phyloP scores from a whole-genome alignment of 1,140 invertebrate genomes.

The Bombus pascuorum region DNA sequence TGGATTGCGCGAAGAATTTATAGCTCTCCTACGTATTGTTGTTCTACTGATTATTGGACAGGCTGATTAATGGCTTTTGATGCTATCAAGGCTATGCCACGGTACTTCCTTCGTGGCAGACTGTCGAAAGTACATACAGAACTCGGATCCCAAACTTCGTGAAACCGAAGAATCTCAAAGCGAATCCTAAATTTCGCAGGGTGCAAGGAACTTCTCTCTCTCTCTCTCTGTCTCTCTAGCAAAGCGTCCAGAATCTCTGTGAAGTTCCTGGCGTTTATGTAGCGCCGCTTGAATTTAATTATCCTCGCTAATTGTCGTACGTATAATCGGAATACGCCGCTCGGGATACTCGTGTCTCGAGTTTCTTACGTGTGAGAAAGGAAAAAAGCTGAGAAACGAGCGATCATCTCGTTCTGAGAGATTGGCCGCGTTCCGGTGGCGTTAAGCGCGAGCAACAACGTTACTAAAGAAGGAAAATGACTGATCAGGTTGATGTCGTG shows the following conservation, averaged over 20 bases:
- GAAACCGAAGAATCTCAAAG: conserved; percentile 7
- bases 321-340: background rate
- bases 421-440: too few relatives aligned
- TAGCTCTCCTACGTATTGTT: conserved; percentile 14
- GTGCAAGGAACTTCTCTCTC: background rate
- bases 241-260: background rate
- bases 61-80: conserved; percentile 22
- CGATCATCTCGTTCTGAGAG: background rate
- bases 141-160: background rate
- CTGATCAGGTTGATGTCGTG: background rate
- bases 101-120: background rate
- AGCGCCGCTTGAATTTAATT: conserved; percentile 20
- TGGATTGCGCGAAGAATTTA: background rate
- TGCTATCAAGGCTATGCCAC: conserved; percentile 2
- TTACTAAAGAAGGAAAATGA: conserved; percentile 23
- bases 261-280: background rate
- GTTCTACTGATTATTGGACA: conserved; percentile 8
- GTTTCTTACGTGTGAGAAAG: background rate
- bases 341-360: background rate
- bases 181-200: background rate
- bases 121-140: background rate
- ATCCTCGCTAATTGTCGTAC: conserved; percentile 1
- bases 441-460: conserved; percentile 4
- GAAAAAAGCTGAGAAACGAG: background rate
- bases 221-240: background rate